Evolutionary conservation across 2,888 invertebrate genomes (phyloP), one percentile per base, ranked within the genome.

Genomic region (Mimumesa dahlbomi): DNA sequence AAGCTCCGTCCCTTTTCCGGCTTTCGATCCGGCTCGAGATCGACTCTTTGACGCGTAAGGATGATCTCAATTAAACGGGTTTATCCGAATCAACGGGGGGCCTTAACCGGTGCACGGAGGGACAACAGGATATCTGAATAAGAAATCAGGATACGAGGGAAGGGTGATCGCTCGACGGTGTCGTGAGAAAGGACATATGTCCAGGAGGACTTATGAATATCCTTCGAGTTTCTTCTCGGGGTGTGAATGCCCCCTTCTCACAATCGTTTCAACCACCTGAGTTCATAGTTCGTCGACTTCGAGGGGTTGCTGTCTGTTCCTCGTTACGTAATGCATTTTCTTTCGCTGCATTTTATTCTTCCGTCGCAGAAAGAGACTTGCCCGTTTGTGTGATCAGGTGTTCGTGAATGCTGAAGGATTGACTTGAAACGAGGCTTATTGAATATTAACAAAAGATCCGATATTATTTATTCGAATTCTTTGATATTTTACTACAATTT

Each of bases 51-150:
- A 82, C 82, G 80, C 73, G 81, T 79, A 72, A 72, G 77, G 82
- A 83, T 79, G 81, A 83, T 85, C 84, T 87, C 86, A 84, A 87
- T 87, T 85, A 86, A 88, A 88, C 87, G 83, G 84, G 87, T 88
- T 88, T 85, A 82, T 85, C 70, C 77, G 67, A 79, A 68, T 81
- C 85, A 63, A 77, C 83, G 76, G 87, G 87, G 85, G 87, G 84
- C 79, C 83, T 61, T 61, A 78, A 77, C 75, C 68, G 69, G 71
- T 61, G 80, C 79, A 68, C 68, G 52, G 34, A 52, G 75, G 74
- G 82, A 75, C 81, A 77, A 79, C 77, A 54, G 76, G 54, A 64
- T 65, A 67, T 75, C 72, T 83, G 84, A 84, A 87, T 83, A 76
- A 82, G 82, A 81, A 83, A 84, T 85, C 82, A 79, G 79, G 66